Evolutionary conservation across 2,113 vertebrate species (phyloP).

Genomic region (Stegostoma tigrinum): DNA sequence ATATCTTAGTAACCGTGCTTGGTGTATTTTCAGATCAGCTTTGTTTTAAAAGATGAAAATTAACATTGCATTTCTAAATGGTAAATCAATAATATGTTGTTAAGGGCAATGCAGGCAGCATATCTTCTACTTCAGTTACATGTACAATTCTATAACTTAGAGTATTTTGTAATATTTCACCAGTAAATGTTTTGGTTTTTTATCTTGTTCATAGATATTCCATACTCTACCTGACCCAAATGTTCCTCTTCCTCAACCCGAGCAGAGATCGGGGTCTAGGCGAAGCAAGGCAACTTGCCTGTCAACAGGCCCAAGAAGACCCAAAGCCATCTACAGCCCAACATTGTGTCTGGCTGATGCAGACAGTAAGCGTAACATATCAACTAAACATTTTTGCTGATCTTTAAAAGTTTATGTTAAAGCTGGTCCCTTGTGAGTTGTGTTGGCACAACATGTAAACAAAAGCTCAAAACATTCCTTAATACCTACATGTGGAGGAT

Average conservation of each 20-base stretch:
- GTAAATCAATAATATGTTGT: neutral
- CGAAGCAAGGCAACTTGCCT: constrained; percentile 85
- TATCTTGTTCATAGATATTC: constrained; percentile 67
- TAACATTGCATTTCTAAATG: neutral
- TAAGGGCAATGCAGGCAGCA: neutral
- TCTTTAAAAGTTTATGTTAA: neutral
- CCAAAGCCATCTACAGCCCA: constrained; percentile 73
- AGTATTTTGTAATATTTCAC: neutral
- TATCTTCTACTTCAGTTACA: neutral
- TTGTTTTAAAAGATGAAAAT: neutral
- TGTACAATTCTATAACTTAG: neutral
- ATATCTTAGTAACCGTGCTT: neutral
- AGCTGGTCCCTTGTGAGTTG: neutral
- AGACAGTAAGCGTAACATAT: constrained; percentile 71
- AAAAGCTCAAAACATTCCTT: neutral
- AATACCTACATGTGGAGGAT: neutral
- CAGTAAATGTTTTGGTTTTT: constrained; percentile 33
- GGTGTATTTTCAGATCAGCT: neutral
- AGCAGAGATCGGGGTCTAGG: constrained; percentile 75
- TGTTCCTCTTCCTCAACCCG: constrained; percentile 78
- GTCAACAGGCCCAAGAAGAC: constrained; percentile 80
- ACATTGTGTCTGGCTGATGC: constrained; percentile 83
- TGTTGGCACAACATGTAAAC: neutral
- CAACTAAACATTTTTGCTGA: neutral
- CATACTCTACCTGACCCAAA: constrained; percentile 81